phyloP scores from a whole-genome alignment of 2,888 invertebrate genomes.

The Stenurella melanura region DNA sequence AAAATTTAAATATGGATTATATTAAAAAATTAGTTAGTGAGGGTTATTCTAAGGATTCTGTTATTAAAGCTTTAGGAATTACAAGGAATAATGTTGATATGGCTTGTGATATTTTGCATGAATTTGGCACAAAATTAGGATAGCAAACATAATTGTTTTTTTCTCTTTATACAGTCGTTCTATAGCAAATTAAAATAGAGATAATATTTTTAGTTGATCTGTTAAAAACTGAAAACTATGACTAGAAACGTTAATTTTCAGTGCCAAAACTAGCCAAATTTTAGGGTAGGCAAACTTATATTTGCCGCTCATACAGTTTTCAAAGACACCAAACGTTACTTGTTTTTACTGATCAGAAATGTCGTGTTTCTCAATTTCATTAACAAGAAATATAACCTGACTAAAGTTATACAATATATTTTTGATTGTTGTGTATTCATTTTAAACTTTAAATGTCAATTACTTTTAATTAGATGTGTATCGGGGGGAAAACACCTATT shows the following conservation, averaged over 20 bases:
- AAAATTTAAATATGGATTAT: slow-evolving; percentile 93
- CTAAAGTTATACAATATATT: neutral
- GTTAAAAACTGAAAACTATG: neutral
- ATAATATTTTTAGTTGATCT: slow-evolving; percentile 29
- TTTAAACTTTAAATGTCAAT: no score
- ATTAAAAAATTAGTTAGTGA: slow-evolving; percentile 91
- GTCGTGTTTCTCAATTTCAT: neutral
- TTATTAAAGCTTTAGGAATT: slow-evolving; percentile 92
- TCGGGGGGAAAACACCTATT: no score
- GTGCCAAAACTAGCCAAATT: slow-evolving; percentile 2
- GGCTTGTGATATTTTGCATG: slow-evolving; percentile 84
- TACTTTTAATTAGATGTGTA: no score
- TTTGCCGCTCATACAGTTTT: neutral
- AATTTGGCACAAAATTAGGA: slow-evolving; percentile 66
- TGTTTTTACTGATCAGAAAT: no score
- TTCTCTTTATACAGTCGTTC: slow-evolving; percentile 18
- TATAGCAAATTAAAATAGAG: slow-evolving; percentile 40
- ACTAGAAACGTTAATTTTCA: slow-evolving; percentile 10
- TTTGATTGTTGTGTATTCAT: no score
- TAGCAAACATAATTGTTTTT: slow-evolving; percentile 56
- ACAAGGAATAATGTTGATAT: slow-evolving; percentile 95
- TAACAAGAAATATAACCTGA: neutral
- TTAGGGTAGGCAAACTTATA: neutral
- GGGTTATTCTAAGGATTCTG: slow-evolving; percentile 93
- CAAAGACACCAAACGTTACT: neutral